These are phyloP conservation scores for Pedionomus torquatus DNA, from an alignment of 2,113 vertebrate species.

Conservation along the genomic window DNA sequence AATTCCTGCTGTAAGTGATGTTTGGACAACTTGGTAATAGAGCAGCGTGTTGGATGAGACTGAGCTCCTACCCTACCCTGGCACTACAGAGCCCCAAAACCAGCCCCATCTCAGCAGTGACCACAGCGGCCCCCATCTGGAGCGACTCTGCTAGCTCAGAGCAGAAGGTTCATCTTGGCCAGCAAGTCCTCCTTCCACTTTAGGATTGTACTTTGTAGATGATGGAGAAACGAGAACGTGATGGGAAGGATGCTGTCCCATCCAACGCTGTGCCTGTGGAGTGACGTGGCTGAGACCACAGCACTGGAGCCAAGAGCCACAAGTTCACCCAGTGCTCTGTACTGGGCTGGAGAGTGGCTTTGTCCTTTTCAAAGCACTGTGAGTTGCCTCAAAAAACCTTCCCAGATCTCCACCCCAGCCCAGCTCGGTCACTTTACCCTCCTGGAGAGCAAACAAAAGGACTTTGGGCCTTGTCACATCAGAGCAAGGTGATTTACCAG, in stretches of 20 bases:
- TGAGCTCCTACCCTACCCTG: not conserved
- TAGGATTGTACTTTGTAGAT: not conserved
- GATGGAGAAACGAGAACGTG: not conserved
- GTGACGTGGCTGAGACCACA: not conserved
- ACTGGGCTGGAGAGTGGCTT: not conserved
- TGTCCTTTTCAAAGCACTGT: not conserved
- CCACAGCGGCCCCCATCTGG: fast-evolving
- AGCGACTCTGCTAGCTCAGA: not conserved
- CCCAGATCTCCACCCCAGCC: not conserved
- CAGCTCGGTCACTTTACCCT: not conserved
- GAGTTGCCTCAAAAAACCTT: not conserved
- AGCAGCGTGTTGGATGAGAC: not conserved
- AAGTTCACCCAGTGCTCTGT: not conserved
- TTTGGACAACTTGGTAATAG: not conserved
- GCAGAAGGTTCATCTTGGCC: not conserved
- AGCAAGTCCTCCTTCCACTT: not conserved
- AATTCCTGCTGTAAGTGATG: not conserved
- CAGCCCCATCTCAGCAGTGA: not conserved
- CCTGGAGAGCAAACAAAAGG: not conserved
- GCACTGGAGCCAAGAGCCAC: not conserved
- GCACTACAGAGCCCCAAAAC: not conserved
- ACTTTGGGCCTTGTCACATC: not conserved
- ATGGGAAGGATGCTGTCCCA: not conserved
- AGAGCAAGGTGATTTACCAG: not conserved
- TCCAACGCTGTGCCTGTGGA: not conserved